Base-by-base conservation (phyloP, 2,113 vertebrate species). In the Lagopus muta region DNA sequence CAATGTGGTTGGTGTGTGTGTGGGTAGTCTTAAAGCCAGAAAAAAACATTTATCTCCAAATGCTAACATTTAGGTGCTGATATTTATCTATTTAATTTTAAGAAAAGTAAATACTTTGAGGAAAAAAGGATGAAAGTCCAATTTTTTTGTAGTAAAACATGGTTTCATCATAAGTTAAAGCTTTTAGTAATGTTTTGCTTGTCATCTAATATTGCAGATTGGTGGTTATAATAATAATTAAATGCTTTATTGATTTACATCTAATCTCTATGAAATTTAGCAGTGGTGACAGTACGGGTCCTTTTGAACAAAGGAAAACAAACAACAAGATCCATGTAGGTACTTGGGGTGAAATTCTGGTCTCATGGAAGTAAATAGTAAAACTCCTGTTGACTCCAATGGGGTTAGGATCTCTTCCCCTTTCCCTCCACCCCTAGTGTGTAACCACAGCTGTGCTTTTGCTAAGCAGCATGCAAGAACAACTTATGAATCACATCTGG, bases 341-440 rank as follows among this genome's bases (percentile, higher is more conserved):
- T 83, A 89, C 50, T 57, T 40, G 28, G 47, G 91, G 89, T 95
- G 94, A 94, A 95, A 91, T 95, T 88, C 75, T 88, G 94, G 88
- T 65, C 79, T 91, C 0, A 0, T 93, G 82, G 93, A 94, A 92
- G 87, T 81, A 94, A 94, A 94, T 91, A 93, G 72, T 91, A 87
- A 96, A 92, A 96, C 72, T 96, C 79, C 28, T 0, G 0, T 91
- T 96, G 91, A 94, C 87, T 96, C 69, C 87, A 90, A 3, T 1
- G 5, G 82, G 94, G 95, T 96, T 95, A 94, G 76, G 91, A 94
- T 96, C 89, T 94, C 91, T 96, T 95, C 95, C 90, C 93, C 95
- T 95, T 92, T 96, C 82, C 69, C 60, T 96, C 92, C 93, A 96
- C 95, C 91, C 90, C 6, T 87, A 58, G 48, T 60, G 82, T 83